These are phyloP conservation scores for Lampris megalopsis DNA, from an alignment of 2,113 vertebrate genomes.

Conservation along the genomic window DNA sequence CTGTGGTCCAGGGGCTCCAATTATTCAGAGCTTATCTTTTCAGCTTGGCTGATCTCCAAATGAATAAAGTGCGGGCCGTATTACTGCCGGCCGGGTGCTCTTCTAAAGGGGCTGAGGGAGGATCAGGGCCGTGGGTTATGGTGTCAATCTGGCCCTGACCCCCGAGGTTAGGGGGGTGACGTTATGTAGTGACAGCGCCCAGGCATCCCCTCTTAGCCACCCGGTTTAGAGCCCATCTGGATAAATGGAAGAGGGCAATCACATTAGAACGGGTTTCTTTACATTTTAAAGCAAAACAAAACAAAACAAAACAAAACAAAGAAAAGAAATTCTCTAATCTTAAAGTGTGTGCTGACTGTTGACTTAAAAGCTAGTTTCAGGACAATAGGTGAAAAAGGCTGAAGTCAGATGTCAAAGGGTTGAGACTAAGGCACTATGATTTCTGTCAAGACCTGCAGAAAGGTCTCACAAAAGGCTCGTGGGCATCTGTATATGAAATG, in stretches of 20 bases:
- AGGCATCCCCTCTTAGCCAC: slow-evolving; percentile 74
- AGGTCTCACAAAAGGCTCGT: background rate
- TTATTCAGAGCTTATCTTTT: slow-evolving; percentile 98
- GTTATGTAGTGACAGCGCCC: slow-evolving; percentile 83
- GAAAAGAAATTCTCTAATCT: slow-evolving; percentile 65
- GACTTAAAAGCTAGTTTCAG: slow-evolving; percentile 68
- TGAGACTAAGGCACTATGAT: slow-evolving; percentile 49
- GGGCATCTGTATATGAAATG: background rate
- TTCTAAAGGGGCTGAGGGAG: slow-evolving; percentile 85
- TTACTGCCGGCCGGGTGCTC: slow-evolving; percentile 91
- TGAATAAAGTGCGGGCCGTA: slow-evolving; percentile 89
- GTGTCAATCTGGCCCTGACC: slow-evolving; percentile 88
- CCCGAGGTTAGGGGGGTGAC: slow-evolving; percentile 82
- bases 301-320: background rate
- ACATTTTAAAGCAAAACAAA: slow-evolving; percentile 42
- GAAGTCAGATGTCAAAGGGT: slow-evolving; percentile 61
- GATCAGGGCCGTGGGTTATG: slow-evolving; percentile 86
- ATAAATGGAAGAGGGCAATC: slow-evolving; percentile 83
- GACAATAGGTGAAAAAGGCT: slow-evolving; percentile 58
- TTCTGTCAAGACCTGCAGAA: slow-evolving; percentile 36
- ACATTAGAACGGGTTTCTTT: slow-evolving; percentile 77
- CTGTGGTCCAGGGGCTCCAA: slow-evolving; percentile 89
- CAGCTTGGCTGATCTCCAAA: slow-evolving; percentile 86
- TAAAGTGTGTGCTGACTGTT: slow-evolving; percentile 62
- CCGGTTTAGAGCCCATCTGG: slow-evolving; percentile 70